Base-by-base conservation (phyloP, 2,888 invertebrate species). In the Anoplius nigerrimus region DNA sequence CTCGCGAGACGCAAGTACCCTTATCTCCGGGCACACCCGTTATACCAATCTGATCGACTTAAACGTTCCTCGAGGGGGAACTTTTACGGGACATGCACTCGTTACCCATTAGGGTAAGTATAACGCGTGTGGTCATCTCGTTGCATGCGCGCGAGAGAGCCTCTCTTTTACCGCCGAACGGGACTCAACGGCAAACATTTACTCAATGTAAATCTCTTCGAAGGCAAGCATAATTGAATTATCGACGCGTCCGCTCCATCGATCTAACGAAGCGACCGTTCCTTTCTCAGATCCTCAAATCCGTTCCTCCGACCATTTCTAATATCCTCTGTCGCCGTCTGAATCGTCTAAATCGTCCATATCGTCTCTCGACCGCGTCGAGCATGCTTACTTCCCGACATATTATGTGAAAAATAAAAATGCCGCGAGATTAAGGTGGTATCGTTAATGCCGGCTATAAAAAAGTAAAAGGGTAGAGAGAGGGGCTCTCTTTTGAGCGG, bases 31-130 rank as follows among this genome's bases (percentile, higher is more conserved):
- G n/a, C n/a, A 60, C 62, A 79, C 64, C 72, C 74, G 76, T 71
- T 81, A 62, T 56, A 75, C 72, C 67, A 76, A 75, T 76, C 72
- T 72, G 69, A 58, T 75, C 69, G 67, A 64, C 74, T 79, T 73
- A 75, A 81, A 79, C 72, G 69, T 57, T 64, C 63, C 71, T 72
- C 69, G 66, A 16, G 69, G 69, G 76, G 70, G 48, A 68, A 79
- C 79, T 81, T 79, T 79, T 76, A 81, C 74, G 70, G 71, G 76
- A 63, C 72, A 55, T 68, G 79, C 81, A 81, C 81, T 79, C 79
- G 76, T 79, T 81, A 79, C 77, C 74, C 81, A 78, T 79, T 79
- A 79, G 64, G 63, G 71, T 81, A 79, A 76, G 72, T 79, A 67
- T 78, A 76, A 72, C 74, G 64, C 75, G 78, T 68, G 80, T 64